Evolutionary conservation across 1,140 invertebrate genomes (phyloP).

Genomic region (Trichoplusia ni): DNA sequence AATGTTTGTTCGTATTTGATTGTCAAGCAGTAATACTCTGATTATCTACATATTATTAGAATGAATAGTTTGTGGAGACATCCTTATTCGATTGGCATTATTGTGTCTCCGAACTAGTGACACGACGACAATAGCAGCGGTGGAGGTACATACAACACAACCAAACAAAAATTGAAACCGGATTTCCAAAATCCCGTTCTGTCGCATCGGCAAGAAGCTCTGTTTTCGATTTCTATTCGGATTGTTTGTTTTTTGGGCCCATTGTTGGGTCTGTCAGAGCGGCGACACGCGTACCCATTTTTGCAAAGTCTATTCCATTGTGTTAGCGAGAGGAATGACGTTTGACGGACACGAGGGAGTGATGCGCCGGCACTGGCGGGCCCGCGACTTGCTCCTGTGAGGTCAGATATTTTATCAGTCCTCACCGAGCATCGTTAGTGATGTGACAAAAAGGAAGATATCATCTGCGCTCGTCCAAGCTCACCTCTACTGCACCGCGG

Average conservation of each 20-base stretch:
- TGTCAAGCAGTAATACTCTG: no score
- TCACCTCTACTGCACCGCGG: conserved; percentile 49
- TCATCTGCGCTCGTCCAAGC: conserved; percentile 17
- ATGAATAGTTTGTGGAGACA: conserved; percentile 35
- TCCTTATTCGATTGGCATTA: conserved; percentile 49
- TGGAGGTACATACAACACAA: conserved; percentile 53
- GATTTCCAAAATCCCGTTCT: conserved; percentile 80
- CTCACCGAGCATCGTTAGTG: conserved; percentile 10
- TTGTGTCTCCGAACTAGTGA: conserved; percentile 55
- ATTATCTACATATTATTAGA: no score
- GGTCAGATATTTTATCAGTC: conserved; percentile 43
- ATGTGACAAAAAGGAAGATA: conserved; percentile 37
- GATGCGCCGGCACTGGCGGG: neutral
- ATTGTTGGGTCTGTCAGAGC: conserved; percentile 67
- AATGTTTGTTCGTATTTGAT: no score
- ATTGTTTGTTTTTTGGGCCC: conserved; percentile 79
- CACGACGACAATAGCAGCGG: conserved; percentile 62
- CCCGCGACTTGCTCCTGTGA: conserved; percentile 40
- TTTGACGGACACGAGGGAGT: conserved; percentile 64
- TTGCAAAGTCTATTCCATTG: conserved; percentile 77
- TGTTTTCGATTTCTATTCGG: conserved; percentile 80
- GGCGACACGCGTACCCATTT: conserved; percentile 75
- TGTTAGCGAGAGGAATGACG: conserved; percentile 69
- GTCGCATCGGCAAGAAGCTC: conserved; percentile 72
- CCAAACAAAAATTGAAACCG: conserved; percentile 72